phyloP scores from a whole-genome alignment of 2,797 vertebrate genomes.

The Luscinia megarhynchos region DNA sequence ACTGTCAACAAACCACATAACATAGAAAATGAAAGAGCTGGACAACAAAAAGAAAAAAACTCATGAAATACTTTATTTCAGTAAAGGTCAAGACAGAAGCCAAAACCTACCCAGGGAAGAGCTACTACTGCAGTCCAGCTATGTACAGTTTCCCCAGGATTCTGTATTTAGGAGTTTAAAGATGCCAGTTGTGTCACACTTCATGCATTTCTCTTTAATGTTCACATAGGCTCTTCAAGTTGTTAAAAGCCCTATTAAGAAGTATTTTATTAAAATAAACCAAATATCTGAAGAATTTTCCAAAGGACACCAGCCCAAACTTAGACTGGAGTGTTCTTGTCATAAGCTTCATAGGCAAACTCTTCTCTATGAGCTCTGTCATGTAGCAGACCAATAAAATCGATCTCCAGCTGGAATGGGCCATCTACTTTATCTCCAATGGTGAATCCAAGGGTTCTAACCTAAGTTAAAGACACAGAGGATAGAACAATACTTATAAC shows the following conservation, averaged over 20 bases:
- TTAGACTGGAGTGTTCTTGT: constrained; percentile 79
- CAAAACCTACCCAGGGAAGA: not conserved
- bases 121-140: not conserved
- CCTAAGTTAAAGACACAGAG: constrained; percentile 71
- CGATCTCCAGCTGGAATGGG: constrained; percentile 93
- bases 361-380: constrained; percentile 90
- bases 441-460: constrained; percentile 90
- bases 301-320: not conserved
- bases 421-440: constrained; percentile 91
- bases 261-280: not conserved
- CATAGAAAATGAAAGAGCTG: not conserved
- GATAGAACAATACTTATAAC: not conserved
- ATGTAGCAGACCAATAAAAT: constrained; percentile 87
- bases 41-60: not conserved
- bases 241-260: not conserved
- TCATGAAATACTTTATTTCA: not conserved
- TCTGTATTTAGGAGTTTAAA: not conserved
- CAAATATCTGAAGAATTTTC: not conserved
- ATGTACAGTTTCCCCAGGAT: not conserved
- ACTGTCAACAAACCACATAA: not conserved
- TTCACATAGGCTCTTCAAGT: not conserved
- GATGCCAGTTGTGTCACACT: fast-evolving
- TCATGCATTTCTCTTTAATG: not conserved
- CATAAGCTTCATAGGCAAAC: constrained; percentile 91
- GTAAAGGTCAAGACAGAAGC: not conserved